Percentiles rank a stretch among this genome's conserved stretches.
Evolutionary conservation across 2,113 vertebrate genomes (phyloP).

Genomic region (Ophiodon elongatus): DNA sequence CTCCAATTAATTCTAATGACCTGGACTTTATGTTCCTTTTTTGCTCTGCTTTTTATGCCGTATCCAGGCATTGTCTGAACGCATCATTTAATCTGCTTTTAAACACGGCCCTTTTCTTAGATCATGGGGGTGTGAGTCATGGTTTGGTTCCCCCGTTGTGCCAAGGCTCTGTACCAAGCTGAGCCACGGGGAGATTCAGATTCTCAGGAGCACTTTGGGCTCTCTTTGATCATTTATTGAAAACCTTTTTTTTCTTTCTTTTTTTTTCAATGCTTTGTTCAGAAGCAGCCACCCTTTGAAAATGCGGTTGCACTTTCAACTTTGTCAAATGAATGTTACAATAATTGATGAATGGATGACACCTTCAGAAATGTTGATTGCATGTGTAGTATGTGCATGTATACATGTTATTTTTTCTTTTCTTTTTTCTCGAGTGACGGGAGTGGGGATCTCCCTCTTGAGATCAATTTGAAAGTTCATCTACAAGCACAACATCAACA

Average conservation of each 20-base stretch:
- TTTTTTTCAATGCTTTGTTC: constrained; percentile 43
- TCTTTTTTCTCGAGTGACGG: background rate
- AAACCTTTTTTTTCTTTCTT: constrained; percentile 43
- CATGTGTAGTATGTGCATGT: background rate
- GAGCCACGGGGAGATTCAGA: constrained; percentile 58
- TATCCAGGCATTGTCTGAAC: constrained; percentile 66
- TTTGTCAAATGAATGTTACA: constrained; percentile 43
- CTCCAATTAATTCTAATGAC: constrained; percentile 66
- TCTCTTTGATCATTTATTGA: constrained; percentile 74
- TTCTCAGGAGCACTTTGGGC: constrained; percentile 66
- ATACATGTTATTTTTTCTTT: no score
- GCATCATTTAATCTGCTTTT: constrained; percentile 69
- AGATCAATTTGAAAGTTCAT: background rate
- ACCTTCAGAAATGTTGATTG: background rate
- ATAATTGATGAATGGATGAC: constrained; percentile 22
- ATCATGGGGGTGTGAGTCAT: constrained; percentile 42
- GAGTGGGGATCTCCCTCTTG: background rate
- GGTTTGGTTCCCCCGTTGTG: constrained; percentile 47
- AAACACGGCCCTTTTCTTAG: constrained; percentile 49
- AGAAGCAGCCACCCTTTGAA: constrained; percentile 62
- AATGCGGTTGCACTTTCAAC: constrained; percentile 46
- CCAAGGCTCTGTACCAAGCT: constrained; percentile 65
- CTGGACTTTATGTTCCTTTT: constrained; percentile 61
- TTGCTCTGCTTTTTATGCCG: constrained; percentile 47
- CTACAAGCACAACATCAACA: background rate